Conservation (phyloP, 2,113 vertebrate genomes). For the Tenebrosternarchus preto region DNA sequence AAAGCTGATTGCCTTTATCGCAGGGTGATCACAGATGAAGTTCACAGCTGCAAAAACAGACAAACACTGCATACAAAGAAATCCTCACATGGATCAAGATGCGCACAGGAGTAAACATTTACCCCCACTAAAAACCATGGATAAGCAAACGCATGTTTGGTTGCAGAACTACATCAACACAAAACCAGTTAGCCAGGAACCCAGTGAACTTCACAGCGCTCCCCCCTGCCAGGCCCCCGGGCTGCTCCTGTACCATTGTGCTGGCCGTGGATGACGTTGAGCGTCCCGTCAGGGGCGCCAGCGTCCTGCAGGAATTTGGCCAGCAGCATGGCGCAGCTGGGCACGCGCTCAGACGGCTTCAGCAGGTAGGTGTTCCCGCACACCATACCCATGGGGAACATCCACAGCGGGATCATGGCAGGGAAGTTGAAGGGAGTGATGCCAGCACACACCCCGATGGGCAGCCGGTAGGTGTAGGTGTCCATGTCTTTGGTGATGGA, state of each 20-base stretch:
- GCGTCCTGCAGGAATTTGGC: slow-evolving; percentile 91
- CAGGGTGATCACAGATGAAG: slow-evolving; percentile 95
- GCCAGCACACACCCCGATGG: slow-evolving; percentile 92
- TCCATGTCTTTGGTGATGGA: slow-evolving; percentile 99
- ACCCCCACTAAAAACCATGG: no score
- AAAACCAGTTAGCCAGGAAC: background rate
- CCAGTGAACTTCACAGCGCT: background rate
- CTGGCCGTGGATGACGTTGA: slow-evolving; percentile 94
- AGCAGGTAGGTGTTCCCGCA: slow-evolving; percentile 95
- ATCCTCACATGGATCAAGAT: no score
- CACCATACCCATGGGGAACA: slow-evolving; percentile 96
- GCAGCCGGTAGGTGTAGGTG: slow-evolving; percentile 88
- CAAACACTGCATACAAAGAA: background rate
- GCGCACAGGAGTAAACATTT: no score
- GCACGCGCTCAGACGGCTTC: slow-evolving; percentile 95
- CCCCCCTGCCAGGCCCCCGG: no score
- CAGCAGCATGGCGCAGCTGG: slow-evolving; percentile 90
- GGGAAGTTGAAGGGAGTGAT: slow-evolving; percentile 97
- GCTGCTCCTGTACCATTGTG: slow-evolving; percentile 84
- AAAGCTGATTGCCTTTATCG: slow-evolving; percentile 97
- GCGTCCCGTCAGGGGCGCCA: slow-evolving; percentile 88
- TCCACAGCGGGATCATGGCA: slow-evolving; percentile 98
- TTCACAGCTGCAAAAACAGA: slow-evolving; percentile 84
- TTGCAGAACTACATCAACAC: background rate
- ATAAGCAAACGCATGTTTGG: background rate